Evolutionary conservation across 2,113 vertebrate genomes (phyloP).

Genomic region (Albula glossodonta): DNA sequence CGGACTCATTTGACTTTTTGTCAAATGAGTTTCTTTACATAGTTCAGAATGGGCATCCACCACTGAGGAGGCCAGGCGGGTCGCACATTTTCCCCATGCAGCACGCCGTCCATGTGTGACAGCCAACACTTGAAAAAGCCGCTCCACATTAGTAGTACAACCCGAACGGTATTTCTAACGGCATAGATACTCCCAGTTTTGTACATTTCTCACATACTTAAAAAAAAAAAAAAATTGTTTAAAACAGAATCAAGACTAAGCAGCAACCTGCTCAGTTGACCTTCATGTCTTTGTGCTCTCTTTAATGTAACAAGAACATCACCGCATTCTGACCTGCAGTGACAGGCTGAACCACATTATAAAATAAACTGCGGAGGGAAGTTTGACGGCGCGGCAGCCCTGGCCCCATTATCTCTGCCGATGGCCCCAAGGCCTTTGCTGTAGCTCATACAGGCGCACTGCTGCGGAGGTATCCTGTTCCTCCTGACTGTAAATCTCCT

Average conservation of each 20-base stretch:
- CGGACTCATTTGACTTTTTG: neutral
- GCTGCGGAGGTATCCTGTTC: slow-evolving; percentile 35
- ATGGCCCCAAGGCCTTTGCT: slow-evolving; percentile 7
- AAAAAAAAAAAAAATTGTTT: neutral
- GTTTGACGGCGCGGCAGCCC: neutral
- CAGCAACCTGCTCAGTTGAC: neutral
- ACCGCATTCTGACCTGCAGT: neutral
- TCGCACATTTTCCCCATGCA: no score
- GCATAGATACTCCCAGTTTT: neutral
- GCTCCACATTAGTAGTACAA: no score
- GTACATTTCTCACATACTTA: neutral
- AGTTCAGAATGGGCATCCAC: neutral
- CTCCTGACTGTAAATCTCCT: slow-evolving; percentile 20
- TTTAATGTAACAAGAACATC: neutral
- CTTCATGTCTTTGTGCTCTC: neutral
- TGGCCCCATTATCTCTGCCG: slow-evolving; percentile 8
- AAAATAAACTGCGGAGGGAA: neutral
- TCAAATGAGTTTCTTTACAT: neutral
- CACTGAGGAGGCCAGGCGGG: neutral
- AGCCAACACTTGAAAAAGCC: no score
- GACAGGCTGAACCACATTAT: neutral
- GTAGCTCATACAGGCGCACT: slow-evolving; percentile 12
- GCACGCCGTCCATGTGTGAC: no score
- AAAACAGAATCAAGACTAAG: neutral
- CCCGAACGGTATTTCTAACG: neutral